These are phyloP conservation scores for Heptranchias perlo DNA, from an alignment of 2,113 vertebrate species.

Conservation along the genomic window DNA sequence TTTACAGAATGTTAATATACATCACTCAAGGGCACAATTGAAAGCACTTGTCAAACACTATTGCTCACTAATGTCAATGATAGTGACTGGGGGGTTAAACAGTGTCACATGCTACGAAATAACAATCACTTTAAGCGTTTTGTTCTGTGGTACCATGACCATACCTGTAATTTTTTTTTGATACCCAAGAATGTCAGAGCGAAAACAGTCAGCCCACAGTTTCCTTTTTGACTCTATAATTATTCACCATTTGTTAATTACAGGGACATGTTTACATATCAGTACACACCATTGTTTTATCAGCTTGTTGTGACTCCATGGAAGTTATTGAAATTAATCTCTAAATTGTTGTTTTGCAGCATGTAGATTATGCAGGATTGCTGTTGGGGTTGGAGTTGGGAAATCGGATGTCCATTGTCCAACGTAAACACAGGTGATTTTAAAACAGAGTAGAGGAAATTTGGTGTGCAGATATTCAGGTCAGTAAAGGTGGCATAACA, in stretches of 20 bases:
- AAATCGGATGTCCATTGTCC: background rate
- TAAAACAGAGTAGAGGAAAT: background rate
- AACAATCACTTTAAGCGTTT: background rate
- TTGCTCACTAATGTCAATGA: background rate
- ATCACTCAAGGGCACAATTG: background rate
- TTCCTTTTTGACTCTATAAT: slow-evolving; percentile 7
- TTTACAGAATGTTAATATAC: background rate
- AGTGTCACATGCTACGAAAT: no score
- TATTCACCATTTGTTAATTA: slow-evolving; percentile 26
- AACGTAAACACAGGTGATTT: background rate
- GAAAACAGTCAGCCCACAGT: background rate
- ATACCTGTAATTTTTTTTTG: background rate
- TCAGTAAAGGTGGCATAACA: background rate
- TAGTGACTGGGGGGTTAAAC: no score
- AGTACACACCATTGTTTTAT: background rate
- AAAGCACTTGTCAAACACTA: background rate
- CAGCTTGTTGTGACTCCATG: background rate
- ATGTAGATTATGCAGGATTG: background rate
- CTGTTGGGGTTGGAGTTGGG: background rate
- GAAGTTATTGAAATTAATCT: background rate
- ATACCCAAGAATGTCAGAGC: background rate
- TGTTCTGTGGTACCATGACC: background rate
- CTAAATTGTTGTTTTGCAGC: background rate
- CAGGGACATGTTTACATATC: background rate
- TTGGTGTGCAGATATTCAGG: background rate